Evolutionary conservation across 2,888 invertebrate species (phyloP), one percentile per base, ranked within the genome.

Genomic region (Salpingus planirostris): DNA sequence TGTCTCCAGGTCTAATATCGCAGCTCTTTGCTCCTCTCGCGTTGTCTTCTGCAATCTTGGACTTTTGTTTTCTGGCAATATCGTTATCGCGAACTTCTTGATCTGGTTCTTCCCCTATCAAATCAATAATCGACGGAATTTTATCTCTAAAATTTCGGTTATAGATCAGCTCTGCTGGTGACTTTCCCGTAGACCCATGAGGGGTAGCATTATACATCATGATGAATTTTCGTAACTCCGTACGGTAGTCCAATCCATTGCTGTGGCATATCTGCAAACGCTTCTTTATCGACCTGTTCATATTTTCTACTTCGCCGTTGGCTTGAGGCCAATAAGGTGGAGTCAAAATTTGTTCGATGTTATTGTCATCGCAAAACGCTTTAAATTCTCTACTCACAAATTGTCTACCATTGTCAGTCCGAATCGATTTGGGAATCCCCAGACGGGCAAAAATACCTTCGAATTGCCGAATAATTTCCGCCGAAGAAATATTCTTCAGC

Each of bases 151-250:
- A n/a, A n/a, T n/a, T n/a, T n/a, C n/a, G n/a, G n/a, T n/a, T n/a
- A n/a, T n/a, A n/a, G n/a, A 52, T 21, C 15, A 49, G 21, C 38
- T 54, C 40, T 2, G 50, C 31, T 24, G 53, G 55, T 3, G 48
- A 31, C 36, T 48, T 45, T 10, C 45, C 42, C 13, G 55, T 54
- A 14, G 44, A 47, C 10, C 51, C 43, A 31, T 51, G 52, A 2
- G 49, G 53, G 22, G 54, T 48, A 8, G 29, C 29, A 29, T 47
- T 47, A 21, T 46, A 43, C 45, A 46, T 47, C 27, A 41, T 10
- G 10, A 23, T 37, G 18, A 32, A 45, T 40, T 43, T 30, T 18
- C 34, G 18, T 31, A 49, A 27, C 27, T 46, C 40, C 2, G 5
- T 23, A 5, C 10, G 5, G 23, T 23, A 24, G 4, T 23, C 10